Evolutionary conservation across 1,140 invertebrate species (phyloP).

Genomic region (Bombus picipes): DNA sequence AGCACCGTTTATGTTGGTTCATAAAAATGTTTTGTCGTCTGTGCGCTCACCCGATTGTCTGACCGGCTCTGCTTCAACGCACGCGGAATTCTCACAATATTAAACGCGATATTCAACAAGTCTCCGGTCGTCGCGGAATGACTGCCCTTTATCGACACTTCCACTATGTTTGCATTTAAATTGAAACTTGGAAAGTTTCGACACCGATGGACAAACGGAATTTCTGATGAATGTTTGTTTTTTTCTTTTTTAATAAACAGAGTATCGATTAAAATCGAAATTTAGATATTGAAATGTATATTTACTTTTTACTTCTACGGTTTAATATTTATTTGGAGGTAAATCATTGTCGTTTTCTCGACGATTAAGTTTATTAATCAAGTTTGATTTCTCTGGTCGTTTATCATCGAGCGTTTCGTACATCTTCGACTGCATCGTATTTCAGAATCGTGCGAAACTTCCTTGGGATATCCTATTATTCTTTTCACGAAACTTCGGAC

Average conservation of each 20-base stretch:
- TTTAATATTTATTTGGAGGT: too few relatives aligned
- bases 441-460: too few relatives aligned
- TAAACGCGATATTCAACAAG: constrained; percentile 29
- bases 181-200: neutral
- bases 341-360: too few relatives aligned
- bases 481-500: too few relatives aligned
- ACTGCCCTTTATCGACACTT: neutral
- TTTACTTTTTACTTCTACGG: neutral
- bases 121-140: neutral
- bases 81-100: constrained; percentile 5
- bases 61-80: neutral
- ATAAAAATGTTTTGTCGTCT: constrained; percentile 21
- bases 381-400: too few relatives aligned
- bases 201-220: too few relatives aligned
- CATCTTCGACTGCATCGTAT: too few relatives aligned
- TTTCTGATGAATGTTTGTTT: neutral
- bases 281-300: neutral
- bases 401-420: too few relatives aligned
- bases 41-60: neutral
- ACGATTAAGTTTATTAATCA: too few relatives aligned
- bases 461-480: too few relatives aligned
- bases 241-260: neutral
- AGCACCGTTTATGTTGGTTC: neutral
- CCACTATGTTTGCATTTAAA: too few relatives aligned
- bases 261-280: neutral